Evolutionary conservation across 1,140 invertebrate genomes (phyloP).

Genomic region (Oppia nitens): DNA sequence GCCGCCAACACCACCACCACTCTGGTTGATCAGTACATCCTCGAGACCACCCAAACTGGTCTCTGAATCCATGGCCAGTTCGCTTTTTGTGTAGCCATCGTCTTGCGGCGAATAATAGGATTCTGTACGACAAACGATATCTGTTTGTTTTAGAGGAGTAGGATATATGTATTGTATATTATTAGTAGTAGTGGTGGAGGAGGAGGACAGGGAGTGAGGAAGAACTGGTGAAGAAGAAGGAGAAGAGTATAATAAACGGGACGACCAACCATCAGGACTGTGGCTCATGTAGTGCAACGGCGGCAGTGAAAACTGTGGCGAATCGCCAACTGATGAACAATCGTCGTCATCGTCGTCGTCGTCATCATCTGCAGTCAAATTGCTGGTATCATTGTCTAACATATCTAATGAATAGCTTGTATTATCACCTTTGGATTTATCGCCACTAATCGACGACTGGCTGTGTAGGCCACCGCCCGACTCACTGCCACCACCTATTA

Average conservation of each 20-base stretch:
- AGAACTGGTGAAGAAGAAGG: too few relatives aligned
- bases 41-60: slow-evolving; percentile 21
- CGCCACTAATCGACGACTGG: slow-evolving; percentile 9
- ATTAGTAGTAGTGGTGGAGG: too few relatives aligned
- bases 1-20: neutral
- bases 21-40: slow-evolving; percentile 20
- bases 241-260: too few relatives aligned
- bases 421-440: slow-evolving; percentile 12
- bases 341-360: slow-evolving; percentile 4
- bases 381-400: too few relatives aligned
- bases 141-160: too few relatives aligned
- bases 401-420: neutral
- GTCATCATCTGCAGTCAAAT: slow-evolving; percentile 1
- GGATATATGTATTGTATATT: too few relatives aligned
- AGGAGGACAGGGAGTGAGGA: too few relatives aligned
- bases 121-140: too few relatives aligned
- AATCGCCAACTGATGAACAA: slow-evolving; percentile 9
- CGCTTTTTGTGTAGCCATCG: slow-evolving; percentile 20
- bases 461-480: slow-evolving; percentile 14
- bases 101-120: slow-evolving; percentile 20
- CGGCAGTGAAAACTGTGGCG: slow-evolving; percentile 16
- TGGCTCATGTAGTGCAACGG: slow-evolving; percentile 15
- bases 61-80: slow-evolving; percentile 22
- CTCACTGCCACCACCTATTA: slow-evolving; percentile 12
- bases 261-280: slow-evolving; percentile 19